Evolutionary conservation across 2,797 vertebrate species (phyloP), one percentile per base, ranked within the genome.

Genomic region (Scolopax bukidnonensis): DNA sequence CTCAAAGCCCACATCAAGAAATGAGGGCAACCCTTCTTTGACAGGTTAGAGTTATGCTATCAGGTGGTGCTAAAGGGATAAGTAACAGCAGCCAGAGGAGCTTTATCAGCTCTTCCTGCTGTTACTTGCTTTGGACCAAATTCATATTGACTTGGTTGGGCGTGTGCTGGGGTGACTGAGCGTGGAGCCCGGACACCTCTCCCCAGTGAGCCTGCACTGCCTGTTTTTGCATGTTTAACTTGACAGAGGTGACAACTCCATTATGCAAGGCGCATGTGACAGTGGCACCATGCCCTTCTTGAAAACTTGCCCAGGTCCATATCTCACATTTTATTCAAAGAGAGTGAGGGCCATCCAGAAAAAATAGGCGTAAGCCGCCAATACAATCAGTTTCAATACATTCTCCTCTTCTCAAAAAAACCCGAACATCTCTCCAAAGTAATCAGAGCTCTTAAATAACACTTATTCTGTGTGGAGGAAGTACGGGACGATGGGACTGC

Each of bases 361-460:
- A 97, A 97, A 97, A 97, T 50, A 96, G 51, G 68, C 20, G 1
- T 81, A 89, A 93, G 82, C 20, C 82, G 97, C 96, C 97, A 97
- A 91, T 73, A 70, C 71, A 95, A 96, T 95, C 96, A 96, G 43
- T 85, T 91, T 84, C 32, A 70, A 94, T 92, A 90, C 93, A 84
- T 95, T 95, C 84, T 92, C 75, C 84, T 70, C 90, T 95, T 95
- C 90, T 87, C 45, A 85, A 89, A 93, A 96, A 96, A 89, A 27
- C 36, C 90, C 79, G 87, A 65, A 36, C 63, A 76, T 84, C 83
- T 94, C 88, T 97, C 96, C 97, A 97, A 97, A 97, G 96, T 97
- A 97, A 98, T 97, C 97, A 94, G 77, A 96, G 87, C 90, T 48
- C 57, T 96, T 97, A 96, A 97, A 97, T 96, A 97, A 94, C 93